Evolutionary conservation across 37 sponge, comb jelly and placozoan species (phyloP), one percentile per base, ranked within the genome.

Genomic region (Beroe forskalii): DNA sequence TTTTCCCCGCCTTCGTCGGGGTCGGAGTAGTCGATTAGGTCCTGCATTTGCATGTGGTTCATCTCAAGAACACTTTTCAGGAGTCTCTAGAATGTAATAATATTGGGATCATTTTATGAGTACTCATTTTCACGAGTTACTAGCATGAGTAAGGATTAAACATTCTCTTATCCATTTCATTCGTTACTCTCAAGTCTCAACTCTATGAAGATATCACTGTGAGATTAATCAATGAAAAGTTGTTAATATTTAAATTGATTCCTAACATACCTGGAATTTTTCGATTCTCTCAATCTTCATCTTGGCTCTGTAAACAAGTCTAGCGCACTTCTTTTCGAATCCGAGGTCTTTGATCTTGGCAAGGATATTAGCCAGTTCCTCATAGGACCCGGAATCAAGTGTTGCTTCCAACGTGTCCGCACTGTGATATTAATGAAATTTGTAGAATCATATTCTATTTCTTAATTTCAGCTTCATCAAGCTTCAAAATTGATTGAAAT

Each of bases 21-120:
- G 39, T 69, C 72, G 19, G 72, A 69, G 86, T 80, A 80, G n/a
- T 80, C 86, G 25, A 80, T 80, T 2, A 80, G 86, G 22, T 80
- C 86, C 86, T 80, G 86, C 86, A 80, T 80, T 48, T 80, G 86
- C 86, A 80, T 80, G 55, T 80, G 86, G 55, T 44, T 80, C 86
- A 80, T 80, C 55, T 80, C 86, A 2, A 80, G 27, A 32, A 80
- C 55, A 28, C 40, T 37, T 27, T 80, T 80, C 48, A 80, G 40
- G 6, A 80, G 55, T 22, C 4, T 64, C 66, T 64, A n/a, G n/a
- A n/a, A n/a, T n/a, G n/a, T n/a, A n/a, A n/a, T n/a, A 55, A 17
- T 9, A 17, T 19, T 9, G 60, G 60, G 17, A 17, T 55, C n/a
- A n/a, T n/a, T n/a, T n/a, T n/a, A n/a, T n/a, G n/a, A n/a, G n/a